Conservation (phyloP, 2,888 invertebrate genomes). For the Drosophila pseudotalamancana region DNA sequence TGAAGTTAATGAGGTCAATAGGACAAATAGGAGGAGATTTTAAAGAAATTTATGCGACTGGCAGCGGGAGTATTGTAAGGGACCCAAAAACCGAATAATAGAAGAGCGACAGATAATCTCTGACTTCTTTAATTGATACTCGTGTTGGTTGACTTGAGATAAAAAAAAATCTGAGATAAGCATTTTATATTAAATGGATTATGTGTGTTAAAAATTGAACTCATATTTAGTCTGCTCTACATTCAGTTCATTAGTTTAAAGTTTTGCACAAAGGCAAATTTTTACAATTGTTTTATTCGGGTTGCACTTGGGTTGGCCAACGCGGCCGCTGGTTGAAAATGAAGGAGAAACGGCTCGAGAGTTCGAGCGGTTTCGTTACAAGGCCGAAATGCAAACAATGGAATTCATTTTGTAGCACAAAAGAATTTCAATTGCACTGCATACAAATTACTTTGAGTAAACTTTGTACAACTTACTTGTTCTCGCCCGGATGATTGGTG, state of each 20-base stretch:
- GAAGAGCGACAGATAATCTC: not conserved
- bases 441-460: conserved; percentile 74
- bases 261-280: conserved; percentile 54
- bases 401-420: conserved; percentile 68
- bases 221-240: conserved; percentile 27
- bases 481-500: conserved; percentile 19
- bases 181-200: conserved; percentile 6
- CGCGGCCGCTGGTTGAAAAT: not conserved
- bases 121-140: not conserved
- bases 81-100: not conserved
- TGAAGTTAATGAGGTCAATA: conserved; percentile 36
- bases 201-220: conserved; percentile 5
- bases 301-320: conserved; percentile 12
- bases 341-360: too few relatives aligned
- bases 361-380: conserved; percentile 1
- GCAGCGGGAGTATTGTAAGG: not conserved
- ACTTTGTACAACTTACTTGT: conserved; percentile 58
- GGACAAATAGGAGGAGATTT: not conserved
- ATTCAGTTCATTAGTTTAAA: conserved; percentile 69
- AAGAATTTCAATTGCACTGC: conserved; percentile 72
- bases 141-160: not conserved
- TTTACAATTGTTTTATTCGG: conserved; percentile 52
- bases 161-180: not conserved
- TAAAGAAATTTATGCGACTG: not conserved
- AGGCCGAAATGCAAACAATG: conserved; percentile 64